Percentiles rank a stretch among this genome's conserved stretches.
These are phyloP conservation scores for Polyergus mexicanus DNA, from an alignment of 1,140 invertebrate genomes.

Conservation along the genomic window DNA sequence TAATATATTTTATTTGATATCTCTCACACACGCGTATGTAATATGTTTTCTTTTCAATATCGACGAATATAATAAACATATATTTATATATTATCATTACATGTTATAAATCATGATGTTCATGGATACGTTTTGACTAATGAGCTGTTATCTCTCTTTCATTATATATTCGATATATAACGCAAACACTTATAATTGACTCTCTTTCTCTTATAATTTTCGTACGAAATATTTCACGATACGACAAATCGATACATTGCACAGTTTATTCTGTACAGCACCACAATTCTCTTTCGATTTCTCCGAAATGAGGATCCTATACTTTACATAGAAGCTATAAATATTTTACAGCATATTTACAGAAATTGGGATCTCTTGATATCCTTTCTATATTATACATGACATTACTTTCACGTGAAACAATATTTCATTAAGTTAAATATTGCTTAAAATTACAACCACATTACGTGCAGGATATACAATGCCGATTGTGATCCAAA, in stretches of 20 bases:
- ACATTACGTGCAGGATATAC: conserved; percentile 7
- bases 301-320: not conserved
- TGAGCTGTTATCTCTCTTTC: not conserved
- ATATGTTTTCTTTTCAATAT: not conserved
- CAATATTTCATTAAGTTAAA: conserved; percentile 31
- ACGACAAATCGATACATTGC: not conserved
- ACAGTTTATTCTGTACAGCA: conserved; percentile 8
- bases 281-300: no score
- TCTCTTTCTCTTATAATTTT: not conserved
- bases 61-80: conserved; percentile 1
- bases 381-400: not conserved
- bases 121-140: not conserved
- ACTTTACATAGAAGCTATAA: conserved; percentile 7
- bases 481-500: not conserved
- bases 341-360: conserved; percentile 31
- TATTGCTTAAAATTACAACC: conserved; percentile 23
- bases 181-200: conserved; percentile 36
- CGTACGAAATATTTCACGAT: not conserved
- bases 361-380: not conserved
- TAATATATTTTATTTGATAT: conserved; percentile 43
- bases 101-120: conserved; percentile 16
- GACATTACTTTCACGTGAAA: conserved; percentile 15
- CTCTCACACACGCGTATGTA: not conserved
- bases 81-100: not conserved
- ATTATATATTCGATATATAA: not conserved